phyloP scores from a whole-genome alignment of 23 tunicate species.

The Styela plicata region DNA sequence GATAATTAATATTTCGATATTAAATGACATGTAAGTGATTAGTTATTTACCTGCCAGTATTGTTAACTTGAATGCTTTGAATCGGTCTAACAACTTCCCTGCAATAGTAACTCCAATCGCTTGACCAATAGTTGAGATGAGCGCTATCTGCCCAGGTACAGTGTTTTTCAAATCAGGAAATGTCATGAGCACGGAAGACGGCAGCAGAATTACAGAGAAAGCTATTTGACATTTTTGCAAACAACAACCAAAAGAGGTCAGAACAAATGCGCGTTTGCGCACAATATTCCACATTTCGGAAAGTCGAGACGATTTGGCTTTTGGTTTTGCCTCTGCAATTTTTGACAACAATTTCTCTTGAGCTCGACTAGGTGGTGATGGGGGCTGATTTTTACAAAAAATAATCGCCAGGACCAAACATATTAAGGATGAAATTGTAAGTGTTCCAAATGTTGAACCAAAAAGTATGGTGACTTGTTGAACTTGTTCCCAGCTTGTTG shows the following conservation, averaged over 20 bases:
- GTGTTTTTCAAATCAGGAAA: not conserved
- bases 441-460: not conserved
- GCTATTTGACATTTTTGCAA: not conserved
- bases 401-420: not conserved
- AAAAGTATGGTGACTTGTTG: not conserved
- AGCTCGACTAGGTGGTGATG: not conserved
- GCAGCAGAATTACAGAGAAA: not conserved
- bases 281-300: not conserved
- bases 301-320: not conserved
- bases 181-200: not conserved
- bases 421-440: not conserved
- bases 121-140: not conserved
- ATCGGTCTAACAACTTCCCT: not conserved
- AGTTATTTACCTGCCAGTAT: not conserved
- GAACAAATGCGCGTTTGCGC: not conserved
- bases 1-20: too few species aligned
- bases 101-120: not conserved
- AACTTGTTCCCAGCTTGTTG: not conserved
- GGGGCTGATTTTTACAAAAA: not conserved
- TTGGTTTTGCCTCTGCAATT: not conserved
- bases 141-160: not conserved
- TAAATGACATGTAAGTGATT: too few species aligned
- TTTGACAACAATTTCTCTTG: not conserved
- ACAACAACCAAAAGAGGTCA: not conserved
- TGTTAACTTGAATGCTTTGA: not conserved